Base-by-base conservation (phyloP, 2,113 vertebrate genomes). In the Forbesichthys papilliferus region DNA sequence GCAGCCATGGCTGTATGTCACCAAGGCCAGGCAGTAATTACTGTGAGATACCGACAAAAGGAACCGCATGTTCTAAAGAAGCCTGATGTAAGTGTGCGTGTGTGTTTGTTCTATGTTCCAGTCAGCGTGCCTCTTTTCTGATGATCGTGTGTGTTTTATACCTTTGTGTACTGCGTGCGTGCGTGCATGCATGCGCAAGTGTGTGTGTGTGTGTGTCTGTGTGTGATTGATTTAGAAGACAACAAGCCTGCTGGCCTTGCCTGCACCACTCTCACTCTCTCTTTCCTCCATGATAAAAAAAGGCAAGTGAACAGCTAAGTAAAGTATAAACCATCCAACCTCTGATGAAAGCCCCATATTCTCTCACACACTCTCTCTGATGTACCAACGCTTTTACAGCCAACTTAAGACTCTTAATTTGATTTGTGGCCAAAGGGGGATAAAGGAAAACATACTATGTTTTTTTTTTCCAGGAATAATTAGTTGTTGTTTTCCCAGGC, bases 391-490 rank as follows among this genome's bases (percentile, higher is more conserved):
- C 11, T n/a, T 0, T 1, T 5, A 0, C 14, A 27, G 64, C 74
- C 33, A 68, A 65, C 66, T 72, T 66, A 70, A 64, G 56, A 66
- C 52, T 71, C 61, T 61, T 74, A 16, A 75, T 79, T 71, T 84
- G 65, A 74, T 79, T 78, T 74, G 73, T 69, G 61, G 78, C 51
- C 51, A 60, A 80, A 83, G 71, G 66, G 63, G 47, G 62, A 68
- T 51, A 74, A 76, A 69, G 49, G 65, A 49, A 73, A 62, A 78
- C 71, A 72, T 66, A 70, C 34, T 75, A 49, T 77, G 66, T 77
- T 83, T 71, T 82, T 83, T 27, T 27, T 85, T 77, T 80, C 66
- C 64, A 75, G 16, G 49, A 71, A 82, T 86, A 91, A 91, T 91
- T 89, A 88, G 83, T 82, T 82, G 80, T 79, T 33, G 9, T 52